These are phyloP conservation scores for Nysson spinosus DNA, from an alignment of 2,888 invertebrate genomes.

Conservation along the genomic window DNA sequence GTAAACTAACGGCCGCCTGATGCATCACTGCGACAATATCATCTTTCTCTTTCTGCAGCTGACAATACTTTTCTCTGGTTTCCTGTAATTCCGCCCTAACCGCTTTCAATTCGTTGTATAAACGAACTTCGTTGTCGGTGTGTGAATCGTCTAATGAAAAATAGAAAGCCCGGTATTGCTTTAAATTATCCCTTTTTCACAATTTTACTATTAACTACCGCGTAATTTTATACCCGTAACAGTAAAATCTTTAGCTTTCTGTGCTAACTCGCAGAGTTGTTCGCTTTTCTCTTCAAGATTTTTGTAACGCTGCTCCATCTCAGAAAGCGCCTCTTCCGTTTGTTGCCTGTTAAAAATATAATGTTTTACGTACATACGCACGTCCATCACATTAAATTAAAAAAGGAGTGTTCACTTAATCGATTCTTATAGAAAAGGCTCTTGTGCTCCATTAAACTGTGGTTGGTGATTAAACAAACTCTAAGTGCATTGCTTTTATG, in stretches of 20 bases:
- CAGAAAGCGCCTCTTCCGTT: slow-evolving; percentile 39
- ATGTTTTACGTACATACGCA: neutral
- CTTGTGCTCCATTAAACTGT: neutral
- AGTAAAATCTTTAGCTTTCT: slow-evolving; percentile 32
- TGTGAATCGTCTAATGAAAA: slow-evolving; percentile 47
- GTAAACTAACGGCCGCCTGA: slow-evolving; percentile 78
- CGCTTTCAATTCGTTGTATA: slow-evolving; percentile 79
- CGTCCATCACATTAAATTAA: neutral
- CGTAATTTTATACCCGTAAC: slow-evolving; percentile 30
- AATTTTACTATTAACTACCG: no score
- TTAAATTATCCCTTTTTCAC: no score
- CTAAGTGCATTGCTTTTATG: no score
- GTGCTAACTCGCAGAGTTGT: slow-evolving; percentile 54
- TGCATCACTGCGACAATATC: slow-evolving; percentile 78
- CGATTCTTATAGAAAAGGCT: neutral
- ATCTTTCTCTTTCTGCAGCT: slow-evolving; percentile 79
- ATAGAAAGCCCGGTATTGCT: no score
- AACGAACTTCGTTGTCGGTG: slow-evolving; percentile 77
- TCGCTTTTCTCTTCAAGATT: slow-evolving; percentile 60
- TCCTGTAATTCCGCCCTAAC: slow-evolving; percentile 73
- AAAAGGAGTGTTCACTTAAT: neutral
- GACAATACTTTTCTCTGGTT: slow-evolving; percentile 76
- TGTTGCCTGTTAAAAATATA: slow-evolving; percentile 41
- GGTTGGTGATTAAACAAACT: no score
- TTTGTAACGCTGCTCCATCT: slow-evolving; percentile 47